Percentiles rank a stretch among this genome's conserved stretches.
These are phyloP conservation scores for Temnothorax longispinosus DNA, from an alignment of 1,140 invertebrate species.

Conservation along the genomic window DNA sequence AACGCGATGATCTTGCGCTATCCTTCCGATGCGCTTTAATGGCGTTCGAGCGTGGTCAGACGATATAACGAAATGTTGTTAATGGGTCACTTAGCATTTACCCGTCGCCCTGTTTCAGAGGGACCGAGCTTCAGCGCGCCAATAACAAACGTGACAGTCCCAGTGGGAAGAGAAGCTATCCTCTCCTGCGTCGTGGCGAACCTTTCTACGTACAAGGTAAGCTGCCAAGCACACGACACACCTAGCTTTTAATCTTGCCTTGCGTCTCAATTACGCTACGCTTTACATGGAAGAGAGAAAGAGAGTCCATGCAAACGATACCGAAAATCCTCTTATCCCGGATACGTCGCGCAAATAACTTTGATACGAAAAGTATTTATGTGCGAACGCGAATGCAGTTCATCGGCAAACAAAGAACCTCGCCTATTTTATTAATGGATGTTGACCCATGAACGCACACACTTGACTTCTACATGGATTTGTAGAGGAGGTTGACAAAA, in stretches of 20 bases:
- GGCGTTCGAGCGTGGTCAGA: background rate
- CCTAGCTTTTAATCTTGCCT: constrained; percentile 42
- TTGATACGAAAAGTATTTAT: background rate
- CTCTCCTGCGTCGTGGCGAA: constrained; percentile 94
- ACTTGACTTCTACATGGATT: no score
- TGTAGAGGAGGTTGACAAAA: no score
- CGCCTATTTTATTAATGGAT: no score
- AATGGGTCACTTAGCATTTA: constrained; percentile 61
- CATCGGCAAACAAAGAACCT: background rate
- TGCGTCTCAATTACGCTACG: constrained; percentile 7
- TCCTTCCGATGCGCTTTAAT: constrained; percentile 7
- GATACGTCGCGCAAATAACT: background rate
- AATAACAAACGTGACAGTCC: constrained; percentile 93
- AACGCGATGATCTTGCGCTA: constrained; percentile 4
- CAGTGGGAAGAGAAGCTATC: constrained; percentile 93
- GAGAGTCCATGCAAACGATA: background rate
- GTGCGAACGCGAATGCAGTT: background rate
- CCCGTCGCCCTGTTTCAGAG: constrained; percentile 87
- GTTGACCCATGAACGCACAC: no score
- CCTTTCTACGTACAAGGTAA: constrained; percentile 93
- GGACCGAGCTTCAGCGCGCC: constrained; percentile 91
- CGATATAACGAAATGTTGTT: constrained; percentile 53
- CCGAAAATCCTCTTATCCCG: background rate
- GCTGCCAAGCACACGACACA: constrained; percentile 75
- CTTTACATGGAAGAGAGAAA: background rate